Conservation (phyloP, 2,113 vertebrate genomes). For the Pycnonotus jocosus region DNA sequence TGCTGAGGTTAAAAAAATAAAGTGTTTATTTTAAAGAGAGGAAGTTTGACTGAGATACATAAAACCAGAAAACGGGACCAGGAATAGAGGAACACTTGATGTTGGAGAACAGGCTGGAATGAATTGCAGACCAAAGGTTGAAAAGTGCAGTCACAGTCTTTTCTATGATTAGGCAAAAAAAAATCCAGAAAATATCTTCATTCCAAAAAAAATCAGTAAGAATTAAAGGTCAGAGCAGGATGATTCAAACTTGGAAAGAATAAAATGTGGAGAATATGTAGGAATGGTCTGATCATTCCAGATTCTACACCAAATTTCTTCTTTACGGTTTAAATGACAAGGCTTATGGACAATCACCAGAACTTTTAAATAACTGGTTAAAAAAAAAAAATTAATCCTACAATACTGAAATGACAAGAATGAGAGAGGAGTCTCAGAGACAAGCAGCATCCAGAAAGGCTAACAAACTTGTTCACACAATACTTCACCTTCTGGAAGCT, state of each 20-base stretch:
- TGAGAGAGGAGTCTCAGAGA: background rate
- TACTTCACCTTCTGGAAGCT: background rate
- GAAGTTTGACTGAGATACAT: background rate
- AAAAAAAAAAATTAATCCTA: background rate
- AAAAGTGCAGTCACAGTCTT: background rate
- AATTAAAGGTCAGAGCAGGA: background rate
- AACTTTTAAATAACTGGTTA: background rate
- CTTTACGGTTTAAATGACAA: background rate
- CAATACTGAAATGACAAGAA: background rate
- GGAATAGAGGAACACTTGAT: background rate
- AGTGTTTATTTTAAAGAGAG: background rate
- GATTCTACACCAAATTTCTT: background rate
- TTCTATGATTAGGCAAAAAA: background rate
- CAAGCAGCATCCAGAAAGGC: background rate
- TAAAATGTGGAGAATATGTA: background rate
- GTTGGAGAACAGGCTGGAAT: background rate
- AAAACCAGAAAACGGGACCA: background rate
- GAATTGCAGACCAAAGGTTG: background rate
- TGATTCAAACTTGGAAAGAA: background rate
- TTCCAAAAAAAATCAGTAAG: background rate
- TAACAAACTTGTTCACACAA: background rate
- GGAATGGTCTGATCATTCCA: background rate
- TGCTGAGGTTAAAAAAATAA: background rate
- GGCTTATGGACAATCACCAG: background rate
- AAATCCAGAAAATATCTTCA: background rate